Conservation (phyloP, 2,797 vertebrate genomes). For the Cyprinella venusta region DNA sequence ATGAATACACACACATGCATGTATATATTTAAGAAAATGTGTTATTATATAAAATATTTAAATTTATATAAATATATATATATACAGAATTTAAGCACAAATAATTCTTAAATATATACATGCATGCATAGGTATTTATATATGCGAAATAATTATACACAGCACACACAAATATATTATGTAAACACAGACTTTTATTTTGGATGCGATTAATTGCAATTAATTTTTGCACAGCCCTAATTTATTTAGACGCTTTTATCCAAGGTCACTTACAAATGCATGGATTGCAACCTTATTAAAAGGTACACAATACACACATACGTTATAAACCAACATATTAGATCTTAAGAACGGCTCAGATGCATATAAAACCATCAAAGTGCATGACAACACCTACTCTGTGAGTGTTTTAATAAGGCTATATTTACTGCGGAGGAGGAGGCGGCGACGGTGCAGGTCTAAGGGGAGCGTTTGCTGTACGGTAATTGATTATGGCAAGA, state of each 20-base stretch:
- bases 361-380: not conserved
- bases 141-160: too few species aligned
- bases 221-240: too few species aligned
- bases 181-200: too few species aligned
- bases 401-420: not conserved
- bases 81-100: too few species aligned
- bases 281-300: not conserved
- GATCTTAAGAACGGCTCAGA: not conserved
- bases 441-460: constrained; percentile 11
- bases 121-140: too few species aligned
- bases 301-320: not conserved
- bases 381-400: not conserved
- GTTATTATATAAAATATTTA: too few species aligned
- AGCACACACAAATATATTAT: too few species aligned
- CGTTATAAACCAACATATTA: not conserved
- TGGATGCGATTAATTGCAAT: too few species aligned
- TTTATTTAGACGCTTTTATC: not conserved
- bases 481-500: constrained; percentile 53
- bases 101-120: too few species aligned
- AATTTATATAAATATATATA: too few species aligned
- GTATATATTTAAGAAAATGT: too few species aligned
- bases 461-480: constrained; percentile 1
- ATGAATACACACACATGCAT: too few species aligned
- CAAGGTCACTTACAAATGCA: not conserved
- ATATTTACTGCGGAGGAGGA: not conserved